These are phyloP conservation scores for Speoplatyrhinus poulsoni DNA, from an alignment of 2,113 vertebrate species.

Conservation along the genomic window DNA sequence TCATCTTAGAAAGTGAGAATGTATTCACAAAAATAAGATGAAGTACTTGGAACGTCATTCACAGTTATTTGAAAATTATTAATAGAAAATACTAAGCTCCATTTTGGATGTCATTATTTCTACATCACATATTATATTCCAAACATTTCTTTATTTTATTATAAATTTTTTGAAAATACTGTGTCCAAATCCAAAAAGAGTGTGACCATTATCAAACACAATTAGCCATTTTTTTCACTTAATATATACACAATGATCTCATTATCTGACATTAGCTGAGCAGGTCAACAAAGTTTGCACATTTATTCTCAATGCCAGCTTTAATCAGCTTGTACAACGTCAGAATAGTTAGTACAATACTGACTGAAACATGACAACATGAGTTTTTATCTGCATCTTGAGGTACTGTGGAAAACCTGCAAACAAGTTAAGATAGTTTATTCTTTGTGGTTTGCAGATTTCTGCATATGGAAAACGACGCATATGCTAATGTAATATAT, in stretches of 20 bases:
- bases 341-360: constrained; percentile 31
- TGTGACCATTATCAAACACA: too few relatives aligned
- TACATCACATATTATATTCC: too few relatives aligned
- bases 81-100: constrained; percentile 46
- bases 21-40: constrained; percentile 22
- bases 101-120: constrained; percentile 17
- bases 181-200: too few relatives aligned
- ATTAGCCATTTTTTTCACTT: too few relatives aligned
- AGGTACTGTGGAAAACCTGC: constrained; percentile 50
- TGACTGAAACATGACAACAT: constrained; percentile 19
- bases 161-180: too few relatives aligned
- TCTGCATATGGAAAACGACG: constrained; percentile 16
- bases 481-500: too few relatives aligned
- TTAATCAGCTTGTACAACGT: constrained; percentile 19
- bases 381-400: constrained; percentile 34
- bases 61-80: constrained; percentile 56
- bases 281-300: constrained; percentile 1
- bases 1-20: constrained; percentile 17
- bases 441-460: neutral
- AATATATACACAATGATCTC: constrained; percentile 15
- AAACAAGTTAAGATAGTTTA: constrained; percentile 31
- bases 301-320: constrained; percentile 11
- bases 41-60: constrained; percentile 50
- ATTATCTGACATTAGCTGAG: constrained; percentile 13
- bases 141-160: too few relatives aligned